Evolutionary conservation across 2,113 vertebrate species (phyloP), one percentile per base, ranked within the genome.

Genomic region (Bos taurus): DNA sequence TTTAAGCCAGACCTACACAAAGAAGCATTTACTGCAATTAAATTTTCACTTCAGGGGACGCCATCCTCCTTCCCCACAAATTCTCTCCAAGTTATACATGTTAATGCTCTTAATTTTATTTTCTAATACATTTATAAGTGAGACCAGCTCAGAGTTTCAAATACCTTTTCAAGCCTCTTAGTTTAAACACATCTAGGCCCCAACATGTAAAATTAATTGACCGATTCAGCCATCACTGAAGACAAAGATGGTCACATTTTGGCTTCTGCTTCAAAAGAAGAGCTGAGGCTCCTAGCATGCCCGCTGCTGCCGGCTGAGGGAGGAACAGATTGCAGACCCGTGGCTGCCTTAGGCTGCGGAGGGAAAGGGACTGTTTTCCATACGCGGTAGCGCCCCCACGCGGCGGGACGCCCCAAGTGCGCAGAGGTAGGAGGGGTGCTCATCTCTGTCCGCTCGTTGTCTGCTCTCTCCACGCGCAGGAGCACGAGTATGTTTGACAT

Each of bases 401-500:
- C 97, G 98, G 98, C 92, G 80, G 90, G 16, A 25, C 74, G 96
- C 46, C 77, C 19, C 60, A 7, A 6, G n/a, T 8, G 21, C 33
- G 33, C 50, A 7, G 54, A 43, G 57, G 6, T 7, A 3, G 2
- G 9, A 0, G 8, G 56, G n/a, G 25, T 67, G 25, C 92, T 94
- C 52, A 97, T 13, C 28, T 30, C 9, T 1, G 43, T 40, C 33
- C 25, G 11, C 84, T 36, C 83, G 64, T 33, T 82, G 56, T 97
- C 59, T 52, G 40, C 86, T 97, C 82, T 97, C 43, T 94, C 54
- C 57, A 5, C 57, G 36, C 97, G 48, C 97, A 99, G 99, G 99
- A 99, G 99, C 86, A 86, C 99, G 96, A 99, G 99, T 95, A 99
- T 99, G 99, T 99, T 99, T 56, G 99, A 99, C 98, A 99, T 99